These are phyloP conservation scores for Silvanus unidentatus DNA, from an alignment of 2,888 invertebrate species.

Conservation along the genomic window DNA sequence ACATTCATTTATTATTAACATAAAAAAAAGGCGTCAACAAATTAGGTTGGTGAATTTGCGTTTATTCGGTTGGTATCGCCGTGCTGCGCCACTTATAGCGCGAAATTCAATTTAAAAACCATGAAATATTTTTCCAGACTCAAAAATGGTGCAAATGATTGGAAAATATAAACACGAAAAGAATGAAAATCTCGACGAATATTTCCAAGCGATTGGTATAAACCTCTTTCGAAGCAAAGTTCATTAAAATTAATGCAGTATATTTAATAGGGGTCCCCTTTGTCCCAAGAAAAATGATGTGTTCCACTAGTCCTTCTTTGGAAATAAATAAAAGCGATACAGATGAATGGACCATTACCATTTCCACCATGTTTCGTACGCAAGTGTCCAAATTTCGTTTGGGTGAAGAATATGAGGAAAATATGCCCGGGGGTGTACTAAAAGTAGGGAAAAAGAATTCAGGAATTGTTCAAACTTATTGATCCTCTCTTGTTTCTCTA, in stretches of 20 bases:
- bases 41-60: too few species aligned
- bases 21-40: too few species aligned
- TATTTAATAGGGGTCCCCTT: slow-evolving; percentile 55
- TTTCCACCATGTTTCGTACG: slow-evolving; percentile 53
- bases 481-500: slow-evolving; percentile 34
- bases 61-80: too few species aligned
- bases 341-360: slow-evolving; percentile 55
- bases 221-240: slow-evolving; percentile 13
- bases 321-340: slow-evolving; percentile 51
- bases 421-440: slow-evolving; percentile 55
- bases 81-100: too few species aligned
- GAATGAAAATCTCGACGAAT: slow-evolving; percentile 62
- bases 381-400: slow-evolving; percentile 52
- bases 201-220: slow-evolving; percentile 58
- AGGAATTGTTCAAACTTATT: background rate
- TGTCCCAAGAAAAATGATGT: slow-evolving; percentile 61
- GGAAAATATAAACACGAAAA: slow-evolving; percentile 61
- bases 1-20: too few species aligned
- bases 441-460: slow-evolving; percentile 27
- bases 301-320: slow-evolving; percentile 54
- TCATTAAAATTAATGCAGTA: background rate
- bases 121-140: too few species aligned
- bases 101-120: too few species aligned
- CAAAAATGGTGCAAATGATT: slow-evolving; percentile 51
- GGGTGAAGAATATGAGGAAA: slow-evolving; percentile 59